Evolutionary conservation across 1,140 invertebrate genomes (phyloP).

Genomic region (Scylla paramamosain): DNA sequence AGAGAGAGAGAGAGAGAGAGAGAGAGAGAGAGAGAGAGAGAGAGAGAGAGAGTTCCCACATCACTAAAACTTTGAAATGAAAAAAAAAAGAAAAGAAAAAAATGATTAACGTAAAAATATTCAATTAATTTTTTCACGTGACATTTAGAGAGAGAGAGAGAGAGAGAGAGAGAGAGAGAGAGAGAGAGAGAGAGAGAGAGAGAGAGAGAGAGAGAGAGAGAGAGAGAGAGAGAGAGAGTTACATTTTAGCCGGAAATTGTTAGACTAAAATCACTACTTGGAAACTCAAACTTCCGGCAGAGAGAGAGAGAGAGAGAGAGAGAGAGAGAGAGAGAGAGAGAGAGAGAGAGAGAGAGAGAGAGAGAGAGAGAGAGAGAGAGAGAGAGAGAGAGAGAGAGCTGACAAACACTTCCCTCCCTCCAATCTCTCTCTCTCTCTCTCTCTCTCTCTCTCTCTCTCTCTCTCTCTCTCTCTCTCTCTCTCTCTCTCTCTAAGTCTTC

Average conservation of each 20-base stretch:
- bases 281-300: too few species aligned
- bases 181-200: not conserved
- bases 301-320: not conserved
- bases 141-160: not conserved
- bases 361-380: too few species aligned
- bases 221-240: too few species aligned
- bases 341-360: not conserved
- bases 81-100: constrained; percentile 2
- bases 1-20: constrained; percentile 35
- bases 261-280: too few species aligned
- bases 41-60: not conserved
- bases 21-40: constrained; percentile 35
- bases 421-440: constrained; percentile 34
- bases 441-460: not conserved
- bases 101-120: not conserved
- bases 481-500: not conserved
- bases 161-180: not conserved
- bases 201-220: not conserved
- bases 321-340: too few species aligned
- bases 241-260: not conserved
- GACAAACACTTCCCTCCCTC: not conserved
- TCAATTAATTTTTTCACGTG: not conserved
- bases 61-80: not conserved
- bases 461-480: constrained; percentile 31
- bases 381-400: not conserved